phyloP scores from a whole-genome alignment of 2,888 invertebrate genomes.

The Platerodrilus igneus region DNA sequence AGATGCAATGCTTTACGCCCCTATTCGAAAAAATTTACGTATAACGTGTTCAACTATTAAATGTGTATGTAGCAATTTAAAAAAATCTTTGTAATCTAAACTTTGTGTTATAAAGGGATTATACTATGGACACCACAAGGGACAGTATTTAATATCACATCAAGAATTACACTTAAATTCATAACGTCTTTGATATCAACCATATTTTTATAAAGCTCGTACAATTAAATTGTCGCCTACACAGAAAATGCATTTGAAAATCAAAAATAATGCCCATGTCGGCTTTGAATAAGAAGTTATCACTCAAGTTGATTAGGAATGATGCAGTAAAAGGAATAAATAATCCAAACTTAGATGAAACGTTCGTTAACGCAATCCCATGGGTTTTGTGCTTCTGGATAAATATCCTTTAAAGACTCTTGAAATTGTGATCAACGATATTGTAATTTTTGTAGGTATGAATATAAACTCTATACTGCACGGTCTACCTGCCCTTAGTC shows the following conservation, averaged over 20 bases:
- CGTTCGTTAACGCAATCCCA: conserved; percentile 43
- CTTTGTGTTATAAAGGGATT: too few relatives aligned
- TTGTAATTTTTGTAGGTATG: conserved; percentile 9
- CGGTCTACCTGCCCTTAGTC: too few relatives aligned
- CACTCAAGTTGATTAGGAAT: conserved; percentile 45
- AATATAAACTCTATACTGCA: conserved; percentile 9
- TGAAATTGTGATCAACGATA: conserved; percentile 24
- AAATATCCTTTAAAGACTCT: conserved; percentile 24
- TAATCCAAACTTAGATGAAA: conserved; percentile 46
- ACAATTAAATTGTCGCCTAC: conserved; percentile 26
- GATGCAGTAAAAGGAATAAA: conserved; percentile 45
- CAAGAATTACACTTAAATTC: conserved; percentile 1
- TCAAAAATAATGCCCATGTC: conserved; percentile 44
- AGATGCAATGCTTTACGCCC: too few relatives aligned
- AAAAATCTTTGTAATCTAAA: too few relatives aligned
- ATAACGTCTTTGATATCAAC: too few relatives aligned
- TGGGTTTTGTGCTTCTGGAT: conserved; percentile 33
- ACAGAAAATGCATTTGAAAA: conserved; percentile 34
- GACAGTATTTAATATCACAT: background rate
- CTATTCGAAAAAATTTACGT: too few relatives aligned
- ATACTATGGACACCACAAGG: too few relatives aligned
- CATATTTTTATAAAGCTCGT: background rate
- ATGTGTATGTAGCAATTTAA: too few relatives aligned
- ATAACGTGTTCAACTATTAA: too few relatives aligned
- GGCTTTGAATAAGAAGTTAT: conserved; percentile 42